These are phyloP conservation scores for Plecotus auritus DNA, from an alignment of 2,113 vertebrate genomes.

Conservation along the genomic window DNA sequence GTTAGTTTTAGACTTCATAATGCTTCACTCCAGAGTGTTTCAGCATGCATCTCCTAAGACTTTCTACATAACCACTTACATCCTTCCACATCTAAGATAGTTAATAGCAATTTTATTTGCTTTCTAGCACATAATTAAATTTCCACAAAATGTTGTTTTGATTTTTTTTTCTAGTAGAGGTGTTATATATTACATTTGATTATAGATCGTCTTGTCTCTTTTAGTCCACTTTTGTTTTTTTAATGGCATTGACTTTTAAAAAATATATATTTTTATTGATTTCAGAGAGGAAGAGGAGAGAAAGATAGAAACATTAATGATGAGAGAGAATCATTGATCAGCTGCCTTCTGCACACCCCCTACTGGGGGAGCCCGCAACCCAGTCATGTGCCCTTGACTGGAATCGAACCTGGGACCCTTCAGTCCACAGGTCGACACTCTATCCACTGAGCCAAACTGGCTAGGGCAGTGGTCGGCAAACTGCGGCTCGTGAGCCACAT, in stretches of 20 bases:
- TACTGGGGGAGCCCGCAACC: background rate
- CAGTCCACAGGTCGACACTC: background rate
- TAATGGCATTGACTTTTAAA: background rate
- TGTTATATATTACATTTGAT: background rate
- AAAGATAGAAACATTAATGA: background rate
- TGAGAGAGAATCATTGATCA: background rate
- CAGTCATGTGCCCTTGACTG: background rate
- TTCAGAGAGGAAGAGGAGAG: background rate
- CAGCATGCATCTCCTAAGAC: background rate
- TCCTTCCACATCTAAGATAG: background rate
- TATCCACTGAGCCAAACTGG: background rate
- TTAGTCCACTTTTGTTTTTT: background rate
- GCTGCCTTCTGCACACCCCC: background rate
- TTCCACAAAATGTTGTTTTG: background rate
- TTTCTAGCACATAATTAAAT: background rate
- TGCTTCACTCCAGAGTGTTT: background rate
- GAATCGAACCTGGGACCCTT: background rate
- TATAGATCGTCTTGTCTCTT: background rate
- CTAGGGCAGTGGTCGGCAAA: too few relatives aligned
- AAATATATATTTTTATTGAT: background rate
- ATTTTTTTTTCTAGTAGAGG: background rate
- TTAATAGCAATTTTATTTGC: background rate
- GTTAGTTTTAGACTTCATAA: background rate
- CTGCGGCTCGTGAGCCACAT: too few relatives aligned
- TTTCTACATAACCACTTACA: background rate